Conservation (phyloP, 2,888 invertebrate species). For the Cosmia trapezina region DNA sequence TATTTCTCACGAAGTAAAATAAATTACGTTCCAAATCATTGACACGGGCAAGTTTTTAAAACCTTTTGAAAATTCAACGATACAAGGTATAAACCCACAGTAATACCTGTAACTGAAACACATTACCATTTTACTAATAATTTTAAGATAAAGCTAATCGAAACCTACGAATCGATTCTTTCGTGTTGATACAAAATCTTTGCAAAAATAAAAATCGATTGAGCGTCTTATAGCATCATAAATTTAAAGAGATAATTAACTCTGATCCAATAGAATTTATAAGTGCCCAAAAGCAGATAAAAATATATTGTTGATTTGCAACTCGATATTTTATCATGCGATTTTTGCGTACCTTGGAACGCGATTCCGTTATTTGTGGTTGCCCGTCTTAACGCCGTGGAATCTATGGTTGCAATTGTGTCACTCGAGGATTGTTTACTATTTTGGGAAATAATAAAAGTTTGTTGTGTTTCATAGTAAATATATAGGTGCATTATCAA, state of each 20-base stretch:
- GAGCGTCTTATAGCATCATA: background rate
- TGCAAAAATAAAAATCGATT: background rate
- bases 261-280: background rate
- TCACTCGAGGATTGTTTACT: constrained; percentile 88
- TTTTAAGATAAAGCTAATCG: background rate
- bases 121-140: too few species aligned
- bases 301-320: background rate
- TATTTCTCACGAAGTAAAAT: background rate
- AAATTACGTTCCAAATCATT: constrained; percentile 13
- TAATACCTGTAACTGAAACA: background rate
- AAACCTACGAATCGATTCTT: background rate
- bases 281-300: background rate
- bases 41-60: background rate
- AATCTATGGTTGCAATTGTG: constrained; percentile 89
- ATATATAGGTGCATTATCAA: constrained; percentile 56
- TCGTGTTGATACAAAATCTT: background rate
- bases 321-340: background rate
- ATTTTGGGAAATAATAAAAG: constrained; percentile 81
- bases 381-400: constrained; percentile 84
- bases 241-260: too few species aligned
- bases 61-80: background rate
- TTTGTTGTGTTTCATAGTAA: constrained; percentile 65
- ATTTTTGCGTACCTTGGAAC: constrained; percentile 73
- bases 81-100: background rate
- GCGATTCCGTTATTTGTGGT: constrained; percentile 85